phyloP scores from a whole-genome alignment of 2,113 vertebrate genomes.

The Crotalus tigris region DNA sequence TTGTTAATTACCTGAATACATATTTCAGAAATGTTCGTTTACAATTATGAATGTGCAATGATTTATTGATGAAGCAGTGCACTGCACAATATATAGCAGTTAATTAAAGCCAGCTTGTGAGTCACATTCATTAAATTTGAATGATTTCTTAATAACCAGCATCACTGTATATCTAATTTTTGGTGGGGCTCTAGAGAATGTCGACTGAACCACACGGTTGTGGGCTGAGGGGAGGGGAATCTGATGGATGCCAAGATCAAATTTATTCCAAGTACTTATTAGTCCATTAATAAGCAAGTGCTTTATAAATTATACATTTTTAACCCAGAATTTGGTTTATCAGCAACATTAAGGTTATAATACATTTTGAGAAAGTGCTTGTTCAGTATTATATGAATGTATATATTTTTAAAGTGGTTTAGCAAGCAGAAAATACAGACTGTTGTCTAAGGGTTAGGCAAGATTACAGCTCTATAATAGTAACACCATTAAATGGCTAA shows the following conservation, averaged over 20 bases:
- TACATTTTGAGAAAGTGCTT: neutral
- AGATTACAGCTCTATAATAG: neutral
- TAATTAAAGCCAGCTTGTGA: slow-evolving; percentile 47
- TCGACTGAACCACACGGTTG: neutral
- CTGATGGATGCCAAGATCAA: slow-evolving; percentile 40
- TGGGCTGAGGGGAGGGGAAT: neutral
- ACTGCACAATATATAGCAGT: slow-evolving; percentile 45
- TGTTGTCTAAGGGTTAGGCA: too few relatives aligned
- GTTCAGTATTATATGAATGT: neutral
- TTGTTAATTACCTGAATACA: slow-evolving; percentile 55
- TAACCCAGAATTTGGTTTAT: slow-evolving; percentile 18
- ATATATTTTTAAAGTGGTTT: neutral
- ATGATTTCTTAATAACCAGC: slow-evolving; percentile 42
- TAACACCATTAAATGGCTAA: neutral
- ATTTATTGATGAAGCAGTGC: slow-evolving; percentile 60
- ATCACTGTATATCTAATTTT: slow-evolving; percentile 31
- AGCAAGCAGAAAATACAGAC: neutral
- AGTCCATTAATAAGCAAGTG: slow-evolving; percentile 28
- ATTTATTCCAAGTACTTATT: slow-evolving; percentile 28
- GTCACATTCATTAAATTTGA: slow-evolving; percentile 49
- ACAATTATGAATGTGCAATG: slow-evolving; percentile 40
- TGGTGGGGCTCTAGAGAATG: slow-evolving; percentile 22
- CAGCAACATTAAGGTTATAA: slow-evolving; percentile 2
- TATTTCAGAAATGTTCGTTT: slow-evolving; percentile 51
- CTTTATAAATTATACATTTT: slow-evolving; percentile 24